A percentile compares a stretch with the other conserved stretches of the same genome.
These are phyloP conservation scores for Eutolmus rufibarbis DNA, from an alignment of 2,888 invertebrate genomes.

Conservation along the genomic window DNA sequence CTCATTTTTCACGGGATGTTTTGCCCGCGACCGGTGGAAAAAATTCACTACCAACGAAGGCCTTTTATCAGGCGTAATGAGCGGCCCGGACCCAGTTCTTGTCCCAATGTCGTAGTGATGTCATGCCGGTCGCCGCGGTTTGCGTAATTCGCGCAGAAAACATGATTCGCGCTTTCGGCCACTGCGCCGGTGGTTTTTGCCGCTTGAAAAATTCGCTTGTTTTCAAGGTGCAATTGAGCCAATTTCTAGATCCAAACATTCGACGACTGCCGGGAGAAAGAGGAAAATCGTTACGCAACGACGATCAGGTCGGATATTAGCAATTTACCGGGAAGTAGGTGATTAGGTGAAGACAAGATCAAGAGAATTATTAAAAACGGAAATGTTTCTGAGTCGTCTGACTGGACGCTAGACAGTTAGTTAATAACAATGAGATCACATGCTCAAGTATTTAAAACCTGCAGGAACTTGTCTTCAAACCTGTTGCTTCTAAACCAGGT, in stretches of 20 bases:
- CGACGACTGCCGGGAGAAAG: not conserved
- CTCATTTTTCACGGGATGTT: not conserved
- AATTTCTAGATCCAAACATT: not conserved
- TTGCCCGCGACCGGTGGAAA: not conserved
- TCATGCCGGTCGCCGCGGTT: not conserved
- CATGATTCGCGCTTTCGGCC: not conserved
- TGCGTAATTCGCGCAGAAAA: conserved; percentile 1
- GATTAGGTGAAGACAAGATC: not conserved
- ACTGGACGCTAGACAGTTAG: not conserved
- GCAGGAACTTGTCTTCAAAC: not conserved
- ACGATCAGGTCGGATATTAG: not conserved
- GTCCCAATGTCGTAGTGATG: conserved; percentile 25
- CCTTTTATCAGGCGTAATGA: not conserved
- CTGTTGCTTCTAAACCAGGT: not conserved
- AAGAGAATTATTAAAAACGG: not conserved
- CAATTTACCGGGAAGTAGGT: not conserved
- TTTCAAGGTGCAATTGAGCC: not conserved
- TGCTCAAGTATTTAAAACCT: not conserved
- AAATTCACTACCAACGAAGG: not conserved
- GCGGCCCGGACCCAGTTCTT: not conserved
- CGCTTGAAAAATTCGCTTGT: not conserved
- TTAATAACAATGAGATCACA: not conserved
- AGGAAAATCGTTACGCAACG: not conserved
- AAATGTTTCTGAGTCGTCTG: not conserved
- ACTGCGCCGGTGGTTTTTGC: not conserved